Percentiles rank a stretch among this genome's conserved stretches.
Conservation (phyloP, 1,140 invertebrate genomes). For the Drosophila trapezifrons region DNA sequence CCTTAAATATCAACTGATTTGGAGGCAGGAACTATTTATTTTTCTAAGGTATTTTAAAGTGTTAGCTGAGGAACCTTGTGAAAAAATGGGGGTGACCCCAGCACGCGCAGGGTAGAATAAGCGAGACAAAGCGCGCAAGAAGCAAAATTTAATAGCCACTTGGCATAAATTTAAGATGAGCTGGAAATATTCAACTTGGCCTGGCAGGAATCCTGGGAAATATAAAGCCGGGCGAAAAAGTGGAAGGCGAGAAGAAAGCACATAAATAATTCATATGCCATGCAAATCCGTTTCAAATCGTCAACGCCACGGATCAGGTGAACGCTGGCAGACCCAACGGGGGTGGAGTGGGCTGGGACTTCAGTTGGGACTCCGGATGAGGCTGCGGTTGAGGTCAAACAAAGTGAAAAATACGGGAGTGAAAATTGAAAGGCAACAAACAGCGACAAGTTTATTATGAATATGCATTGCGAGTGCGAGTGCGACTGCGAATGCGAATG, state of each 20-base stretch:
- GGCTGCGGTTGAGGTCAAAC: constrained; percentile 43
- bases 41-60: background rate
- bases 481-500: constrained; percentile 16
- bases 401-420: constrained; percentile 24
- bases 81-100: background rate
- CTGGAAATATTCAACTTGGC: constrained; percentile 70
- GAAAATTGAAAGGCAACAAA: constrained; percentile 63
- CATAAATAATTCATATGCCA: constrained; percentile 82
- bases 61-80: background rate
- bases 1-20: too few species aligned
- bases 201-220: constrained; percentile 47
- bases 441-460: constrained; percentile 58
- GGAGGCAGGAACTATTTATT: background rate
- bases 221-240: constrained; percentile 36
- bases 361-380: background rate
- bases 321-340: constrained; percentile 17
- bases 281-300: constrained; percentile 81
- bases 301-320: constrained; percentile 70
- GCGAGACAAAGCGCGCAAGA: constrained; percentile 49
- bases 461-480: constrained; percentile 60
- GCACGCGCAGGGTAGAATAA: background rate
- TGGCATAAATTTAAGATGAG: constrained; percentile 81
- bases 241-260: constrained; percentile 39
- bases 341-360: constrained; percentile 1
- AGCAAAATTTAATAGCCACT: constrained; percentile 78